Percentiles rank a stretch among this genome's conserved stretches.
phyloP scores from a whole-genome alignment of 2,888 invertebrate species.

The Xanthorhoe spadicearia region DNA sequence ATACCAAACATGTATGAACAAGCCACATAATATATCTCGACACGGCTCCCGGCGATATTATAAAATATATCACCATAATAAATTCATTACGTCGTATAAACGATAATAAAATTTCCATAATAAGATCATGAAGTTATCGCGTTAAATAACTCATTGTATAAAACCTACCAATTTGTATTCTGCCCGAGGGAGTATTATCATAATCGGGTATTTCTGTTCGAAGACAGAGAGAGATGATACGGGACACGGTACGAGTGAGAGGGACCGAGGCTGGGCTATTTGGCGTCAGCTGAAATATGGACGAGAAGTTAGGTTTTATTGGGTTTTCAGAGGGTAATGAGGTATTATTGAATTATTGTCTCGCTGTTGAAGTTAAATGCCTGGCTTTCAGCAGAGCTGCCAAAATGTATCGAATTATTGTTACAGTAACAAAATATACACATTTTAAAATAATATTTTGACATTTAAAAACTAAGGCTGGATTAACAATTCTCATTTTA shows the following conservation, averaged over 20 bases:
- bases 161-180: constrained; percentile 81
- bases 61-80: constrained; percentile 46
- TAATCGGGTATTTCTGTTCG: constrained; percentile 61
- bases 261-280: constrained; percentile 49
- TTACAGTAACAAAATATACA: not conserved
- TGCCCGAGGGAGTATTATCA: constrained; percentile 67
- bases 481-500: too few relatives aligned
- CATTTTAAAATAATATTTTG: too few relatives aligned
- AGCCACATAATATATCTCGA: constrained; percentile 27
- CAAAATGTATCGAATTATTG: constrained; percentile 15
- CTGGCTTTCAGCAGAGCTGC: constrained; percentile 4
- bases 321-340: constrained; percentile 60
- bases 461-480: too few relatives aligned
- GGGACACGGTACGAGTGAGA: constrained; percentile 36
- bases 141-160: constrained; percentile 79
- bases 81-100: constrained; percentile 48
- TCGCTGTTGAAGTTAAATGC: constrained; percentile 29
- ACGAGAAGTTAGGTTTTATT: constrained; percentile 69
- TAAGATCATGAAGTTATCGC: constrained; percentile 61
- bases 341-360: constrained; percentile 45
- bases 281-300: constrained; percentile 57
- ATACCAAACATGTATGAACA: constrained; percentile 22
- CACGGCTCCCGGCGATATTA: constrained; percentile 33
- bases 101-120: constrained; percentile 53
- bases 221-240: constrained; percentile 48